These are phyloP conservation scores for Myotis lucifugus DNA, from an alignment of 2,113 vertebrate species.

Conservation along the genomic window DNA sequence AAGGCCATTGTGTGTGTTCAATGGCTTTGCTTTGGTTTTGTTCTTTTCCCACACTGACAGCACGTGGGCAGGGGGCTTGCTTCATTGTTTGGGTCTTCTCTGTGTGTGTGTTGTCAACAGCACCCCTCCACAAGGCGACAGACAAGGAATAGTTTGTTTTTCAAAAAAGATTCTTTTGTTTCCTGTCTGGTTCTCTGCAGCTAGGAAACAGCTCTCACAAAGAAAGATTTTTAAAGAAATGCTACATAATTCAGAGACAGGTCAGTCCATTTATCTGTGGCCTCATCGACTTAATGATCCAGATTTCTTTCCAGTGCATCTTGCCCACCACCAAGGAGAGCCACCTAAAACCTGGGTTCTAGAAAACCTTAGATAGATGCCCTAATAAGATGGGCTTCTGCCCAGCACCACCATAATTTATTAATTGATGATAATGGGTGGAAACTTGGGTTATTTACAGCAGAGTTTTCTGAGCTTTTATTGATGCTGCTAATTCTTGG, in stretches of 20 bases:
- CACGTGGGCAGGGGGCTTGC: background rate
- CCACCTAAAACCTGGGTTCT: background rate
- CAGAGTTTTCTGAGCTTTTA: conserved; percentile 65
- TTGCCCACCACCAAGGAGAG: background rate
- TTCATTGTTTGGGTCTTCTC: conserved; percentile 54
- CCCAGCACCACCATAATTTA: conserved; percentile 46
- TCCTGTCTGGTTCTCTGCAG: conserved; percentile 58
- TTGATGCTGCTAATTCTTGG: conserved; percentile 74
- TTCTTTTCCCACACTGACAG: conserved; percentile 1
- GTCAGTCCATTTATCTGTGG: conserved; percentile 14
- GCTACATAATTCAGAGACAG: conserved; percentile 42
- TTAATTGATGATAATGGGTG: conserved; percentile 62
- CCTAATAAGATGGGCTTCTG: background rate
- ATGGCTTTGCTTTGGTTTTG: conserved; percentile 39
- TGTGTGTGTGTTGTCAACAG: conserved; percentile 27
- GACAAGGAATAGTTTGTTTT: conserved; percentile 24
- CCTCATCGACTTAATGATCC: background rate
- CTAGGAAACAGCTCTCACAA: conserved; percentile 48
- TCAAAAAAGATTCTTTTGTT: conserved; percentile 58
- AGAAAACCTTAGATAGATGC: background rate
- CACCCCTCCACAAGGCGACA: conserved; percentile 50
- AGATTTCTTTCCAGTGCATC: background rate
- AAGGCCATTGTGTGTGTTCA: conserved; percentile 43
- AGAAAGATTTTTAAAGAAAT: conserved; percentile 55
- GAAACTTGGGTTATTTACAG: conserved; percentile 63